Conservation (phyloP, 2,888 invertebrate genomes). For the Cheilosia pagana region DNA sequence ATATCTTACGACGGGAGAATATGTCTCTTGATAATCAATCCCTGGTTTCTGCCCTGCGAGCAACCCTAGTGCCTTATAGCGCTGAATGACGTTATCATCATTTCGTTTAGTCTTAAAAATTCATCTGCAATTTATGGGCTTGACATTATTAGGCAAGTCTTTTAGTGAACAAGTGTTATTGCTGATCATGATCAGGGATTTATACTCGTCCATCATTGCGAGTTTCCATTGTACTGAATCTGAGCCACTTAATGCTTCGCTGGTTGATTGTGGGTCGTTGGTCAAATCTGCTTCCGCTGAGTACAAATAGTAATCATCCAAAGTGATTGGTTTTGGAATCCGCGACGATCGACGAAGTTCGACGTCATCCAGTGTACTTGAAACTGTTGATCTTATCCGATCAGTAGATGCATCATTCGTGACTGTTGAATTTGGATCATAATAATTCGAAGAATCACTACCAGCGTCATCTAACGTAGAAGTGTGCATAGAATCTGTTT, state of each 20-base stretch:
- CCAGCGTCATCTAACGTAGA: not conserved
- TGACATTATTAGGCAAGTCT: not conserved
- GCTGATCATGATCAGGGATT: not conserved
- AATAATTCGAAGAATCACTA: not conserved
- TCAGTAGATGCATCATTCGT: not conserved
- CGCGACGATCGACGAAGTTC: constrained; percentile 13
- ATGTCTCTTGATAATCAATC: constrained; percentile 3
- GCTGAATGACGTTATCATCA: too few species aligned
- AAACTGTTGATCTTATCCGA: not conserved
- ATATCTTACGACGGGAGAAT: not conserved
- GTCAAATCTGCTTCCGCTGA: constrained; percentile 5
- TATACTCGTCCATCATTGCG: not conserved
- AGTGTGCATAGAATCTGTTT: too few species aligned
- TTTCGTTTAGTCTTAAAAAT: too few species aligned
- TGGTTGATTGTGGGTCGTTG: not conserved
- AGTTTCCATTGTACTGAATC: too few species aligned
- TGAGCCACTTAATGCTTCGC: constrained; percentile 3
- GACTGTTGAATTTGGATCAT: too few species aligned
- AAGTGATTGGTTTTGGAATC: constrained; percentile 7
- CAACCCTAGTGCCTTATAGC: not conserved
- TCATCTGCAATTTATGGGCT: too few species aligned
- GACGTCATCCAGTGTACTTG: not conserved
- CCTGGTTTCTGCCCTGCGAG: not conserved
- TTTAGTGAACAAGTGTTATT: not conserved
- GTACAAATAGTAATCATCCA: constrained; percentile 29